Base-by-base conservation (phyloP, 2,888 invertebrate genomes). In the Drepana falcataria region DNA sequence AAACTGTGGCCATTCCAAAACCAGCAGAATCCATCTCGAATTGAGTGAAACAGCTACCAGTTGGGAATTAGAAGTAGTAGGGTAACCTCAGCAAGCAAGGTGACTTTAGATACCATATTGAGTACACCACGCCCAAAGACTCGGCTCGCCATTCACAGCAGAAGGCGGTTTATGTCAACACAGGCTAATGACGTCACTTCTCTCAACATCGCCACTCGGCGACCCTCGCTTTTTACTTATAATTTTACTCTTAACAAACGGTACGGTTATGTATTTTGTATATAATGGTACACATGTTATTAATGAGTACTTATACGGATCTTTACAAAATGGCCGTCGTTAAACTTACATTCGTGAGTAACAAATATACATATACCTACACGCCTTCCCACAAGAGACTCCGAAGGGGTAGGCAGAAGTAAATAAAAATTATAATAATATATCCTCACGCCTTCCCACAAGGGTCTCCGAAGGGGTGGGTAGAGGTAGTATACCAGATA, bases 151-250 rank as follows among this genome's bases (percentile, higher is more conserved):
- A 83, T 87, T 87, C 83, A 85, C 61, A 65, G 69, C 71, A 74
- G 74, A 82, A 84, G 87, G 88, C 87, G 88, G 87, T 81, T 73
- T 85, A 67, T 75, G 83, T 84, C 82, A 89, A 91, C 89, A 89
- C 59, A 66, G 71, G 64, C 79, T 86, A 85, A 86, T 90, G 90
- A 89, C 89, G 88, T 89, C 89, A 89, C 72, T 78, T 73, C 77
- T 81, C 81, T 81, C 83, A 79, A 84, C 77, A 81, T 81, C 80
- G 85, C 84, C 76, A 83, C 85, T 85, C 78, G 54, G 69, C 78
- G 73, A 81, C 83, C 81, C 81, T 81, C 81, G 75, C 77, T 77
- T 78, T 78, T 77, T 71, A 74, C 73, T 73, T 76, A 79, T 80
- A 83, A 81, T 83, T n/a, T n/a, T 84, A 83, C 70, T 72, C 75